A percentile compares a stretch with the other conserved stretches of the same genome.
phyloP scores from a whole-genome alignment of 2,113 vertebrate species.

The Sula dactylatra region DNA sequence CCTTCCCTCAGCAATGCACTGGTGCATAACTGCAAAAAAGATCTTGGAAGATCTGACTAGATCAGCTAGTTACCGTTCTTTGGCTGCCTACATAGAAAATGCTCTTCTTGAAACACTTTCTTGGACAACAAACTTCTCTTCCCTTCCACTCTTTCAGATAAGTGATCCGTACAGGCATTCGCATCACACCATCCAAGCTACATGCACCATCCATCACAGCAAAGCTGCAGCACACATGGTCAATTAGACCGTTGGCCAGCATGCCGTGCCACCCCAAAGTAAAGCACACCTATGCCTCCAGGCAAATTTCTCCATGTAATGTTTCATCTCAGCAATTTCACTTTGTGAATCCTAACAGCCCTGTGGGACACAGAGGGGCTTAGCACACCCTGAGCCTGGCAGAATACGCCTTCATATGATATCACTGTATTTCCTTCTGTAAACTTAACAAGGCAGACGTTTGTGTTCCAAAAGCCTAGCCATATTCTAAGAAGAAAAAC shows the following conservation, averaged over 20 bases:
- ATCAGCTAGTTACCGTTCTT: background rate
- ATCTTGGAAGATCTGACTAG: background rate
- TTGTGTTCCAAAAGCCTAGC: background rate
- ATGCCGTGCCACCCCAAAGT: background rate
- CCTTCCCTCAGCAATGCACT: background rate
- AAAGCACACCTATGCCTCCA: background rate
- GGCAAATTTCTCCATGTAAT: background rate
- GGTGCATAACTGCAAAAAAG: background rate
- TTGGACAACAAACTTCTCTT: background rate
- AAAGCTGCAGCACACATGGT: background rate
- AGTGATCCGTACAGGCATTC: background rate
- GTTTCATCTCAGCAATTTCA: background rate
- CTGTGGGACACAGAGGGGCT: background rate
- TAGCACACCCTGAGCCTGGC: background rate
- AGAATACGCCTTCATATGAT: rapidly evolving
- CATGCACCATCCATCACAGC: background rate
- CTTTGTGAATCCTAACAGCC: background rate
- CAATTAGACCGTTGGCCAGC: rapidly evolving
- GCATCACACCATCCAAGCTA: rapidly evolving
- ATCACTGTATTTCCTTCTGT: background rate
- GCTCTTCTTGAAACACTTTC: background rate
- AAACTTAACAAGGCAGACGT: background rate
- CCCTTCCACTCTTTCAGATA: background rate
- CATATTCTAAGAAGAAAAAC: background rate
- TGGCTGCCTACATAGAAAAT: background rate